A percentile compares a stretch with the other conserved stretches of the same genome.
phyloP scores from a whole-genome alignment of 2,113 vertebrate genomes.

The Antechinus stuartii region DNA sequence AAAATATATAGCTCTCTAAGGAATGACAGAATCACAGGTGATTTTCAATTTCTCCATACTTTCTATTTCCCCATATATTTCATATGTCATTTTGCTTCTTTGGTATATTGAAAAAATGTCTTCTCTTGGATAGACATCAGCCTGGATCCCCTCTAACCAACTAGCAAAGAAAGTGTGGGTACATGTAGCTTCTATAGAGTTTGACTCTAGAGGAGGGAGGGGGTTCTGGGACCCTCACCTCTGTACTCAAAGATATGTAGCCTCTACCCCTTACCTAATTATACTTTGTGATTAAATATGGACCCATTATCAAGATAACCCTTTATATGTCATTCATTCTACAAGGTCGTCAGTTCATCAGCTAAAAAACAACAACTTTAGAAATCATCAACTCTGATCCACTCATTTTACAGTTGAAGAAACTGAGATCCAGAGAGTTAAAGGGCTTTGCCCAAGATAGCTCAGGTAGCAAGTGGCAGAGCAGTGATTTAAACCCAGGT shows the following conservation, averaged over 20 bases:
- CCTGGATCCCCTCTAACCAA: not conserved
- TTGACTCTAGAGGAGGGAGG: not conserved
- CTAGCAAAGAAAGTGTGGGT: not conserved
- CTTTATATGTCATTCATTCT: not conserved
- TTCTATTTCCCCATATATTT: not conserved
- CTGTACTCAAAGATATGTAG: not conserved
- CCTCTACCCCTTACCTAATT: not conserved
- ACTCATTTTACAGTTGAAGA: not conserved
- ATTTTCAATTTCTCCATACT: not conserved
- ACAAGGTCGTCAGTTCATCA: not conserved
- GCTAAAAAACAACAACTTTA: too few relatives aligned
- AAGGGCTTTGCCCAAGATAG: not conserved
- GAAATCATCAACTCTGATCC: not conserved
- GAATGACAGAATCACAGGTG: not conserved
- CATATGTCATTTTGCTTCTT: not conserved
- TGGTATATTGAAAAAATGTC: not conserved
- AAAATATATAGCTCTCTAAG: not conserved
- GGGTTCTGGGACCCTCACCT: not conserved
- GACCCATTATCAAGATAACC: not conserved
- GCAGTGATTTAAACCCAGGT: not conserved
- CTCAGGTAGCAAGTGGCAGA: not conserved
- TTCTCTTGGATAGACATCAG: not conserved
- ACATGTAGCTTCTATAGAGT: not conserved
- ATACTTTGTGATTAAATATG: not conserved
- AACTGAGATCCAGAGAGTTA: not conserved